Percentiles rank a stretch among this genome's conserved stretches.
These are phyloP conservation scores for Archegozetes longisetosus DNA, from an alignment of 1,140 invertebrate species.

Conservation along the genomic window DNA sequence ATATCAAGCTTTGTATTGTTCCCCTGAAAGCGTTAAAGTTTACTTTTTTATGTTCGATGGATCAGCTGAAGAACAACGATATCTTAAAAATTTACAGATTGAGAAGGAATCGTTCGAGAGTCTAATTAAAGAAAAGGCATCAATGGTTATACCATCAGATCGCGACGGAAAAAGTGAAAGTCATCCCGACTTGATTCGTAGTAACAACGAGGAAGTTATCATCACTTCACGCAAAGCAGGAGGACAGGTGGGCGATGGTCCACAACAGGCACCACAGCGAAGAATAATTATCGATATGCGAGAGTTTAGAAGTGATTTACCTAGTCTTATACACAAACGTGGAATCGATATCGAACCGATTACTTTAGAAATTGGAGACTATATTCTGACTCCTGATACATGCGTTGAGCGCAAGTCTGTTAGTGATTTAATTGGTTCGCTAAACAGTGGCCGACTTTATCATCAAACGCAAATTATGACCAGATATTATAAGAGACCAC, in stretches of 20 bases:
- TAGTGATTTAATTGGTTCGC: slow-evolving; percentile 87
- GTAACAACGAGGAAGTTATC: slow-evolving; percentile 23
- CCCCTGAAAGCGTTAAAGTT: slow-evolving; percentile 16
- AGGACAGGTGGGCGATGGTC: not conserved
- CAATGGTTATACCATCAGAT: slow-evolving; percentile 17
- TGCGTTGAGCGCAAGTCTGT: slow-evolving; percentile 94
- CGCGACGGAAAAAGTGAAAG: slow-evolving; percentile 53
- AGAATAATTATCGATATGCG: slow-evolving; percentile 86
- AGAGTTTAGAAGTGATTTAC: slow-evolving; percentile 92
- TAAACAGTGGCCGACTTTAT: slow-evolving; percentile 85
- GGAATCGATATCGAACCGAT: slow-evolving; percentile 86
- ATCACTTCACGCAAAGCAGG: not conserved
- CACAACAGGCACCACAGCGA: slow-evolving; percentile 11
- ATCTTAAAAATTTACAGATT: slow-evolving; percentile 65
- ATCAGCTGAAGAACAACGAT: slow-evolving; percentile 88
- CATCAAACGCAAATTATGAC: slow-evolving; percentile 84
- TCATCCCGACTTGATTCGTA: slow-evolving; percentile 42
- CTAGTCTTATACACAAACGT: slow-evolving; percentile 76
- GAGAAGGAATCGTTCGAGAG: slow-evolving; percentile 90
- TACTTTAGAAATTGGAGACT: slow-evolving; percentile 83
- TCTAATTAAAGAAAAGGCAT: slow-evolving; percentile 67
- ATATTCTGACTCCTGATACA: slow-evolving; percentile 89
- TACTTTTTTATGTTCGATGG: slow-evolving; percentile 30
- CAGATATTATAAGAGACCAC: slow-evolving; percentile 65
- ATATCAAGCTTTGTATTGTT: slow-evolving; percentile 27